phyloP scores from a whole-genome alignment of 2,797 vertebrate species.

The Premnoplex brunnescens region DNA sequence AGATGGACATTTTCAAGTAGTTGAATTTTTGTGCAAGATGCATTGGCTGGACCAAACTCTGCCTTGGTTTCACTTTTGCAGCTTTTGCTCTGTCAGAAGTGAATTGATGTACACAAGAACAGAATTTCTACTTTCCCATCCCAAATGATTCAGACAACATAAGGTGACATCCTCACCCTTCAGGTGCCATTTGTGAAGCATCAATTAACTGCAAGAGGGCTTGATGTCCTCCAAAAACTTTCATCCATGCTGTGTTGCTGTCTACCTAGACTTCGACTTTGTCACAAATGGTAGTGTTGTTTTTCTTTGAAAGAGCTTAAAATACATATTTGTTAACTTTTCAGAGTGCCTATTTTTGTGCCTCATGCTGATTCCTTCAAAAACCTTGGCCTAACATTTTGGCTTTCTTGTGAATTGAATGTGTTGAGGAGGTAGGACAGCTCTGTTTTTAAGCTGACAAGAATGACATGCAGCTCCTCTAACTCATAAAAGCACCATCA shows the following conservation, averaged over 20 bases:
- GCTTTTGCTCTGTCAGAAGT: background rate
- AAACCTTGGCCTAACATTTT: background rate
- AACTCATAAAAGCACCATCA: slow-evolving; percentile 13
- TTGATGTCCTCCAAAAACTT: background rate
- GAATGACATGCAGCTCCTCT: background rate
- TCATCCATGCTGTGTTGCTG: background rate
- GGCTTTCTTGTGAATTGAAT: background rate
- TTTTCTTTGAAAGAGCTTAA: background rate
- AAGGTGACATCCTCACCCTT: background rate
- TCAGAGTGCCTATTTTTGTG: background rate
- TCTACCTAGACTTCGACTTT: background rate
- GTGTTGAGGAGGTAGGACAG: background rate
- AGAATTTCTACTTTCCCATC: background rate
- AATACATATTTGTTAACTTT: background rate
- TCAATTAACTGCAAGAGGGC: background rate
- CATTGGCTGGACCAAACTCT: background rate
- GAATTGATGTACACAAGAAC: background rate
- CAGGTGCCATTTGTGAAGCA: background rate
- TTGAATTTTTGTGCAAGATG: background rate
- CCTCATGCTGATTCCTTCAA: background rate
- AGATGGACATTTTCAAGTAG: background rate
- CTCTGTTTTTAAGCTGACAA: background rate
- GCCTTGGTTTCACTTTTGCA: background rate
- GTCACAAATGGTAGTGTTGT: background rate
- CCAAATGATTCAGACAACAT: background rate